Conservation (phyloP, 1,140 invertebrate genomes). For the Zaprionus africanus region DNA sequence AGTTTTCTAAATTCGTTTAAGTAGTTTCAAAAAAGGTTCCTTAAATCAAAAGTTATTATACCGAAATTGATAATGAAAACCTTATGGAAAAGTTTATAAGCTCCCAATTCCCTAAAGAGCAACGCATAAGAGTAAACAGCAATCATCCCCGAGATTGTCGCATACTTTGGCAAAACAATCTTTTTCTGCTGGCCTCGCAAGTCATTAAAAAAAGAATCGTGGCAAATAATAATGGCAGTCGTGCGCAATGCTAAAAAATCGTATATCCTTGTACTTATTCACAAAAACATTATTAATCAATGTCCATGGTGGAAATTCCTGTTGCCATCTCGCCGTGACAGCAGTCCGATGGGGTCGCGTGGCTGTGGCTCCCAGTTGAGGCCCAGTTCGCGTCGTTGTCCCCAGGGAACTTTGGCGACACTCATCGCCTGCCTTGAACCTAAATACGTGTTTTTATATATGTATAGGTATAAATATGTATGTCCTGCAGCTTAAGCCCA, state of each 20-base stretch:
- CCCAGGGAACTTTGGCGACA: slow-evolving; percentile 53
- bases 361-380: slow-evolving; percentile 31
- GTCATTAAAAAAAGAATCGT: slow-evolving; percentile 69
- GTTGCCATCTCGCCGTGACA: slow-evolving; percentile 63
- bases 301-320: slow-evolving; percentile 62
- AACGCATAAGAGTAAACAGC: slow-evolving; percentile 3
- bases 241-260: slow-evolving; percentile 68
- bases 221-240: slow-evolving; percentile 61
- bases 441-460: slow-evolving; percentile 1
- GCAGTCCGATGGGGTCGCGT: slow-evolving; percentile 42
- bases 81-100: slow-evolving; percentile 9
- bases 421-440: slow-evolving; percentile 15
- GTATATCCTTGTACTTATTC: slow-evolving; percentile 50
- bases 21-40: background rate
- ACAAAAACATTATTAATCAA: slow-evolving; percentile 82
- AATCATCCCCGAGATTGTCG: slow-evolving; percentile 43
- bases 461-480: background rate
- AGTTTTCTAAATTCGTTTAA: background rate
- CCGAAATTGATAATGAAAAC: slow-evolving; percentile 1
- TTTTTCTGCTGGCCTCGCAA: slow-evolving; percentile 24
- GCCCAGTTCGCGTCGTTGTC: slow-evolving; percentile 49
- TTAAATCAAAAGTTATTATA: background rate
- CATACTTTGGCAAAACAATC: slow-evolving; percentile 53
- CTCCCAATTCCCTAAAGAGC: background rate
- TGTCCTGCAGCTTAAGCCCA: slow-evolving; percentile 59